phyloP scores from a whole-genome alignment of 2,888 invertebrate genomes.

The Tridacna crocea region DNA sequence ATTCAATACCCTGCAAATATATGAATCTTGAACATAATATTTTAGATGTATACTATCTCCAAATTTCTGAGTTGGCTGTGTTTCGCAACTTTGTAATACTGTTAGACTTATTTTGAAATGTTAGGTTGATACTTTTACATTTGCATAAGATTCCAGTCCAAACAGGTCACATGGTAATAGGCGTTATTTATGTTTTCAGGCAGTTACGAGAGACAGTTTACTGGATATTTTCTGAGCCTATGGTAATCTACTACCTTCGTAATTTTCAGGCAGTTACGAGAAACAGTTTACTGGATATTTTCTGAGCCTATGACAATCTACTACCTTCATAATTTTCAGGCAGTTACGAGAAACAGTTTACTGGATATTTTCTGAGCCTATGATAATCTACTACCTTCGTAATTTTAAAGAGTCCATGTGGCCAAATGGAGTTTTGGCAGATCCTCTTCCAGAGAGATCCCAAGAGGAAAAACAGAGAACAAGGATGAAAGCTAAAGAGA shows the following conservation, averaged over 20 bases:
- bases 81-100: no score
- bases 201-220: slow-evolving; percentile 93
- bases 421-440: slow-evolving; percentile 90
- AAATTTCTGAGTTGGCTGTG: no score
- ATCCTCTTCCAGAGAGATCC: slow-evolving; percentile 86
- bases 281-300: slow-evolving; percentile 93
- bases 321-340: slow-evolving; percentile 90
- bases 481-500: slow-evolving; percentile 82
- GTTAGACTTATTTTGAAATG: no score
- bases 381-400: slow-evolving; percentile 94
- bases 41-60: no score
- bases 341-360: slow-evolving; percentile 94
- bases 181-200: slow-evolving; percentile 61
- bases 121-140: no score
- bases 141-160: no score
- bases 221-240: slow-evolving; percentile 95
- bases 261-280: slow-evolving; percentile 93
- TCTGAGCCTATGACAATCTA: slow-evolving; percentile 96
- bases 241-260: slow-evolving; percentile 94
- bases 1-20: no score
- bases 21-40: no score
- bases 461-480: slow-evolving; percentile 87
- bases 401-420: slow-evolving; percentile 94
- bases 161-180: no score
- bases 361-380: slow-evolving; percentile 95